Evolutionary conservation across 2,113 vertebrate species (phyloP).

Genomic region (Protomyctophum bolini): DNA sequence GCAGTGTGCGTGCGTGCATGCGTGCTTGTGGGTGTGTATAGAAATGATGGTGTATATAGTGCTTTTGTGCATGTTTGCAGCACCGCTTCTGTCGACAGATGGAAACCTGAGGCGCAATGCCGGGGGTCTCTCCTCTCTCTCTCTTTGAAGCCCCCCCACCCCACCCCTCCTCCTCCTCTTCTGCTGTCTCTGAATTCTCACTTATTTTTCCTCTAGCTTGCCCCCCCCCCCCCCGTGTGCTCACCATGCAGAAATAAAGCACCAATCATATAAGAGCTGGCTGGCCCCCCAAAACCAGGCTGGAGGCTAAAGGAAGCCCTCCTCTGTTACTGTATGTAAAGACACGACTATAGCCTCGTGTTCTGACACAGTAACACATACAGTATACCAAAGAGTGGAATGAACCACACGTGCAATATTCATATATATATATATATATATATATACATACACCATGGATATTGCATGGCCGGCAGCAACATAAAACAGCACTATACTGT

Average conservation of each 20-base stretch:
- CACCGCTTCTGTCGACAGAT: conserved; percentile 65
- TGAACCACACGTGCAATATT: conserved; percentile 62
- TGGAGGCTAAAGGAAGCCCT: conserved; percentile 63
- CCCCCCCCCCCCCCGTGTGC: conserved; percentile 13
- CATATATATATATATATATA: too few species aligned
- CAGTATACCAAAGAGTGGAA: conserved; percentile 39
- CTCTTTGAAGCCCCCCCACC: conserved; percentile 48
- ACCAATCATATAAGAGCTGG: conserved; percentile 56
- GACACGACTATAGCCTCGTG: conserved; percentile 49
- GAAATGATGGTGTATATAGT: background rate
- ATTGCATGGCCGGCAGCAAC: conserved; percentile 61
- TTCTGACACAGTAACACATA: conserved; percentile 66
- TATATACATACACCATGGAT: conserved; percentile 43
- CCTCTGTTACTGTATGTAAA: conserved; percentile 47
- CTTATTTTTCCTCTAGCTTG: too few species aligned
- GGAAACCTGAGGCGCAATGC: conserved; percentile 70
- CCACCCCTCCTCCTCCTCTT: conserved; percentile 5
- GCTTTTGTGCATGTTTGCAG: conserved; percentile 35
- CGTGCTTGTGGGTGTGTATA: background rate
- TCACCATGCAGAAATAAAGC: conserved; percentile 60
- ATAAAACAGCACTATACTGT: conserved; percentile 46
- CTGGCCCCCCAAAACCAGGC: conserved; percentile 59
- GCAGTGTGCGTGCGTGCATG: too few species aligned
- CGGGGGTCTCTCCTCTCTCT: conserved; percentile 54
- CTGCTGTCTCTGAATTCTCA: background rate